These are phyloP conservation scores for Apis mellifera DNA, from an alignment of 1,140 invertebrate genomes.

Conservation along the genomic window Amel_HAv3.1 CM009936.2:14600501-14601000, in stretches of 20 bases:
- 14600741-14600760: background rate
- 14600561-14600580: slow-evolving; percentile 51
- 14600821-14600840: too few species aligned
- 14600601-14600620: background rate
- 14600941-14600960: too few species aligned
- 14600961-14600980: too few species aligned
- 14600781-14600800: too few species aligned
- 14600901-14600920: too few species aligned
- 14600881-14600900: too few species aligned
- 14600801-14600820: too few species aligned
- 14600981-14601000: too few species aligned
- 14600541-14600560: slow-evolving; percentile 46
- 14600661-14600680: slow-evolving; percentile 33
- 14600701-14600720: background rate
- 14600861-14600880: too few species aligned
- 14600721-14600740: background rate
- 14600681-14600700: slow-evolving; percentile 13
- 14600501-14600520: slow-evolving; percentile 54
- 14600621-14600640: slow-evolving; percentile 49
- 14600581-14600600: slow-evolving; percentile 47
- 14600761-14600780: too few species aligned
- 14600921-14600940: too few species aligned
- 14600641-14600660: slow-evolving; percentile 53
- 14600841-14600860: too few species aligned
- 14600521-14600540: slow-evolving; percentile 40